Base-by-base conservation (phyloP, 2,888 invertebrate genomes). In the Creontiades dilutus region DNA sequence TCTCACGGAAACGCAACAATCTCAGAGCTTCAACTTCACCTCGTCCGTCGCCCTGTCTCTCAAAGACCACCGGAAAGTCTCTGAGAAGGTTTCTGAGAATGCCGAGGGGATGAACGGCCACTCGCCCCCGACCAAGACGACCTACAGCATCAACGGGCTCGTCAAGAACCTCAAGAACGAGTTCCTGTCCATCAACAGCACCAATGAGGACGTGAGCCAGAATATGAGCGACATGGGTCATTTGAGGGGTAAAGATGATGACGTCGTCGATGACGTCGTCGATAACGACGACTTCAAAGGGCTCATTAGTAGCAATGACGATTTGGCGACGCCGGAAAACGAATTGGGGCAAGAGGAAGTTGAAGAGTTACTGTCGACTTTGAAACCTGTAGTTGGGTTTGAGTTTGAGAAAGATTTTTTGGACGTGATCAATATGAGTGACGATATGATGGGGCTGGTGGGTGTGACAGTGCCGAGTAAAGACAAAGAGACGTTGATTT, bases 311-410 rank as follows among this genome's bases (percentile, higher is more conserved):
- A 90, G 61, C 68, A 90, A 85, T 85, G 91, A 90, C 47, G 91
- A 91, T 37, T 87, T 91, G 46, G 93, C 94, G 55, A 92, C 93
- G 91, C 94, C 94, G 92, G 96, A 96, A 92, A 93, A 87, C 28
- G 87, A 87, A 48, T 48, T 95, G 86, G 95, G 94, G 27, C 95
- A 94, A 19, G 87, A 87, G 19, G 87, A 87, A 92, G 94, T 94
- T 3, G 95, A 95, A 46, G 97, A 96, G 91, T 94, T 97, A 87
- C 94, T 97, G 92, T 96, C 96, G 93, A 97, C 96, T 3, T 95
- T 97, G 81, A 78, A 85, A 86, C 89, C 91, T 0, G n/a, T n/a
- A n/a, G 89, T 47, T 19, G 90, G 85, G 27, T 86, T 91, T 75
- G 91, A 90, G 48, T 92, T 92, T 91, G 92, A 92, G 61, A 91